Conservation (phyloP, 1,140 invertebrate species). For the Lineus longissimus region DNA sequence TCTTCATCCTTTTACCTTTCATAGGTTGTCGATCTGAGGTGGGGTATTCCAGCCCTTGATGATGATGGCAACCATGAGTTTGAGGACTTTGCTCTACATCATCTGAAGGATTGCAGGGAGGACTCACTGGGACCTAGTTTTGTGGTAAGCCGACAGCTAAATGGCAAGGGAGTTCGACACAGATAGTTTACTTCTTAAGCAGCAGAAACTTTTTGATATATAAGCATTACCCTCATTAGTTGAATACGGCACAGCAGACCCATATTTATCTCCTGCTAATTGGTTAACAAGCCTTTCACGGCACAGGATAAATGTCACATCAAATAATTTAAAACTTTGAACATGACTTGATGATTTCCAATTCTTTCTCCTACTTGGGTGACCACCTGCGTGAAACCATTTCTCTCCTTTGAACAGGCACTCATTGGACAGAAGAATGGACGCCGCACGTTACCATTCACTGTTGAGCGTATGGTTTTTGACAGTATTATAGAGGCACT, state of each 20-base stretch:
- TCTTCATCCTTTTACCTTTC: too few relatives aligned
- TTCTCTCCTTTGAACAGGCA: constrained; percentile 57
- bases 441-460: constrained; percentile 88
- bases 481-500: constrained; percentile 75
- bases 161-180: neutral
- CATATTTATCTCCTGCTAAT: too few relatives aligned
- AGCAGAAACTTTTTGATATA: too few relatives aligned
- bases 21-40: constrained; percentile 18
- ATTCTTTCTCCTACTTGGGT: too few relatives aligned
- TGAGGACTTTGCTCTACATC: constrained; percentile 11
- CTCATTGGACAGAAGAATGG: constrained; percentile 95
- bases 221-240: too few relatives aligned
- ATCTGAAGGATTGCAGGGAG: constrained; percentile 8
- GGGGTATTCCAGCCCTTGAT: constrained; percentile 13
- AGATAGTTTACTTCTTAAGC: neutral
- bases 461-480: constrained; percentile 69
- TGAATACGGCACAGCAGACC: too few relatives aligned
- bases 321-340: too few relatives aligned
- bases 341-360: too few relatives aligned
- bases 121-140: constrained; percentile 16
- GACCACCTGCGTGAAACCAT: neutral
- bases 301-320: too few relatives aligned
- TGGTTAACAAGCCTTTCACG: too few relatives aligned
- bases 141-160: constrained; percentile 24
- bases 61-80: constrained; percentile 12